A percentile compares a stretch with the other conserved stretches of the same genome.
Evolutionary conservation across 2,888 invertebrate species (phyloP).

Genomic region (Germaria angustata): DNA sequence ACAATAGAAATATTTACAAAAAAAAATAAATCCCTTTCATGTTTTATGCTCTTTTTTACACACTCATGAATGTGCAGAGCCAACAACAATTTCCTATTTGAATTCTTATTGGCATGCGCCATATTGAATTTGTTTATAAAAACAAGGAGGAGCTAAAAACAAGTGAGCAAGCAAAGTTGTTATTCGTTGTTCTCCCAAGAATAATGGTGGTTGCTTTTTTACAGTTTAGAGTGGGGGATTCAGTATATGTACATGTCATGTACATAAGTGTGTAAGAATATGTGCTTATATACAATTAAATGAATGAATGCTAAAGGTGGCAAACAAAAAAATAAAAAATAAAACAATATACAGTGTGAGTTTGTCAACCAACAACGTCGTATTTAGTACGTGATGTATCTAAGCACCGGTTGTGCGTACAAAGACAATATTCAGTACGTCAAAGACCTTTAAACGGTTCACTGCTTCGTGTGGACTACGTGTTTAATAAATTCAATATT

Average conservation of each 20-base stretch:
- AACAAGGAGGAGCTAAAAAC: constrained; percentile 71
- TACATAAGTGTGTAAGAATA: background rate
- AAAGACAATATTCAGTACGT: constrained; percentile 72
- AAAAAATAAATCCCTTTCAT: constrained; percentile 65
- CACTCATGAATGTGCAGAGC: background rate
- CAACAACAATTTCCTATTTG: constrained; percentile 11
- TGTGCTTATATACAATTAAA: background rate
- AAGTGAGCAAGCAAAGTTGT: constrained; percentile 31
- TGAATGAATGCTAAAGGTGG: constrained; percentile 8
- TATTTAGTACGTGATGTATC: constrained; percentile 69
- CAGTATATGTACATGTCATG: background rate
- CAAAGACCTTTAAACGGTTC: constrained; percentile 77
- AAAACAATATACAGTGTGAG: constrained; percentile 21
- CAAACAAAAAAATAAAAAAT: no score
- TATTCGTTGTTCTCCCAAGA: constrained; percentile 32
- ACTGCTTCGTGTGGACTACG: constrained; percentile 69
- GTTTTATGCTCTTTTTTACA: background rate
- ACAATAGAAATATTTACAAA: constrained; percentile 5
- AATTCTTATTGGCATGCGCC: constrained; percentile 74
- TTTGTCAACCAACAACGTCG: constrained; percentile 38
- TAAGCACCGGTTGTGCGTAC: constrained; percentile 55
- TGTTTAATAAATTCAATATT: constrained; percentile 13
- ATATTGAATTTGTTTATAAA: constrained; percentile 71
- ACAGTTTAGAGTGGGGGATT: background rate
- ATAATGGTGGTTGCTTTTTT: constrained; percentile 68